A percentile compares a stretch with the other conserved stretches of the same genome.
Evolutionary conservation across 2,888 invertebrate species (phyloP).

Genomic region (Euzophera pinguis): DNA sequence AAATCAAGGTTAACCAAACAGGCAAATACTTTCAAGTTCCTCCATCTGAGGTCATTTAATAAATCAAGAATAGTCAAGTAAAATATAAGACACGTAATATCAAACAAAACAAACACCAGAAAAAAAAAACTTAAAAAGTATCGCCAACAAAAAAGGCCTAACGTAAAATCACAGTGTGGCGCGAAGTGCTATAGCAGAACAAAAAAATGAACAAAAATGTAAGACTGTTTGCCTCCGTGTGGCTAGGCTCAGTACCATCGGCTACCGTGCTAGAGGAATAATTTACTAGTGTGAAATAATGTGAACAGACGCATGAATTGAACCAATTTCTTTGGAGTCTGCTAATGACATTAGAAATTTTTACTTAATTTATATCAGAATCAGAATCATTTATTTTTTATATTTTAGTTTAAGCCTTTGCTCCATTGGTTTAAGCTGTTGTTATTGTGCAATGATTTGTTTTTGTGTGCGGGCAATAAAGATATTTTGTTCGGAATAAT

Average conservation of each 20-base stretch:
- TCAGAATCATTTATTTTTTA: too few species aligned
- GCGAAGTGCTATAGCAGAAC: constrained; percentile 47
- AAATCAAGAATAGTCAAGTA: constrained; percentile 3
- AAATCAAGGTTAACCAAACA: neutral
- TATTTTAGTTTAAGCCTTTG: too few species aligned
- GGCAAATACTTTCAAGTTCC: neutral
- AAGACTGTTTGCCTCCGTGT: constrained; percentile 30
- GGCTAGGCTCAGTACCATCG: constrained; percentile 26
- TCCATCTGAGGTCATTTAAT: neutral
- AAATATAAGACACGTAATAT: constrained; percentile 22
- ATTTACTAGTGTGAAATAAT: constrained; percentile 14
- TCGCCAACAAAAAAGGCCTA: constrained; percentile 39
- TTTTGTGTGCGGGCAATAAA: too few species aligned
- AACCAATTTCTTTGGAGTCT: too few species aligned
- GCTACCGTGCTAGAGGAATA: constrained; percentile 34
- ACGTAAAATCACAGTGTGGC: constrained; percentile 59
- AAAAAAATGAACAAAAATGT: constrained; percentile 24
- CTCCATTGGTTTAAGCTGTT: too few species aligned
- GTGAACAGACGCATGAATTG: neutral
- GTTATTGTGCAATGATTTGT: too few species aligned
- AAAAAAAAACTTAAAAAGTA: constrained; percentile 49
- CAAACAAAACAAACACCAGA: constrained; percentile 36
- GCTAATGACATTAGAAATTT: too few species aligned
- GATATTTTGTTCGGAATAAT: too few species aligned
- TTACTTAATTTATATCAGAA: too few species aligned